Base-by-base conservation (phyloP, 64 coral and sea anemone genomes). In the Montipora capricornis region DNA sequence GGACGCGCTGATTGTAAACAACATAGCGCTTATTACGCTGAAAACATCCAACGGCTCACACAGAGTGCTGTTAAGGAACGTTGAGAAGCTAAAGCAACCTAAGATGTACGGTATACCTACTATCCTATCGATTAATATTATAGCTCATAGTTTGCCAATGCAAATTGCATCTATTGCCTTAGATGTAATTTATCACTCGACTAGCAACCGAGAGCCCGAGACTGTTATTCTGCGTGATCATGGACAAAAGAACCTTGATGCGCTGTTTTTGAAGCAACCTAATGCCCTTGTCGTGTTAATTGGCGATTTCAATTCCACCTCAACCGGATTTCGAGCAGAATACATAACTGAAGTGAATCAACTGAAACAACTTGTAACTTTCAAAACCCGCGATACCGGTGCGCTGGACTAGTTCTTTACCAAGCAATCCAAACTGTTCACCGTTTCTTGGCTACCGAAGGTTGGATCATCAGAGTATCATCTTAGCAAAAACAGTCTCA, bases 121-220 rank as follows among this genome's bases (percentile, higher is more conserved):
- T 66, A 66, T 66, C 61, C 11, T 12, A 16, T 66, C 61, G 61
- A 66, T 13, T 13, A 66, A 66, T 16, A 16, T 66, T 14, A 66
- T 8, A 66, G 2, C 61, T 20, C 46, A 89, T 46, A 89, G 48
- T n/a, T 44, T 89, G 26, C 87, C 87, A 17, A 61, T 76, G 44
- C 74, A 89, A 79, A 78, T 90, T 26, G 62, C 71, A 89, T 89
- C 87, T 44, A 91, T 91, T 70, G 61, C 81, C 6, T 78, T 81
- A 67, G 76, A 78, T 81, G 89, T 91, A 1, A 71, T 91, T 1
- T 91, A 91, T 49, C 89, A 91, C 47, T 91, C 89, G 61, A 82
- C 89, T 12, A 48, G 89, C 2, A 91, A 91, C 77, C 44, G 16
- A 6, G 61, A 90, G 17, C 88, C 75, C 5, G 89, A 91, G 62